Evolutionary conservation across 2,113 vertebrate species (phyloP).

Genomic region (Saimiri boliviensis): DNA sequence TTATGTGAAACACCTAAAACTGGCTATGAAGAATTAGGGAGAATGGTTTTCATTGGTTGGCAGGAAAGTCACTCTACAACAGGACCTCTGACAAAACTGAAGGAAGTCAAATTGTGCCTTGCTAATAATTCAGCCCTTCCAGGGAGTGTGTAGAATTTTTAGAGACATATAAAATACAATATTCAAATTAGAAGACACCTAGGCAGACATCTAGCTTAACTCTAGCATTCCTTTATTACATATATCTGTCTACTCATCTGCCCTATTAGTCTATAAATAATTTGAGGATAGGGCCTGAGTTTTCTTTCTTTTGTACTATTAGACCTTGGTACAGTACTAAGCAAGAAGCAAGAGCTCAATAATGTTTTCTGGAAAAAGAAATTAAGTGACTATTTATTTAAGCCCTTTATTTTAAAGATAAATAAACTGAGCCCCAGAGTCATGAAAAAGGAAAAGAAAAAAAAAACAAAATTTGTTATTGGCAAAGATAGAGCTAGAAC

Average conservation of each 20-base stretch:
- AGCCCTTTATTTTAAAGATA: not conserved
- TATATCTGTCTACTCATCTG: not conserved
- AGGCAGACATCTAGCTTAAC: not conserved
- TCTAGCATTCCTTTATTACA: not conserved
- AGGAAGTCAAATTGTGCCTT: not conserved
- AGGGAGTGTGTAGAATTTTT: not conserved
- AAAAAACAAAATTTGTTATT: not conserved
- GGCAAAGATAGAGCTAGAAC: not conserved
- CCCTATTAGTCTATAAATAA: not conserved
- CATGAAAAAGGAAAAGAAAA: not conserved
- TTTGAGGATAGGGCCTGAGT: not conserved
- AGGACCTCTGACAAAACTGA: slow-evolving; percentile 1
- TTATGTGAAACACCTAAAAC: not conserved
- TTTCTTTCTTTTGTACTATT: not conserved
- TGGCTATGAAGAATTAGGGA: not conserved
- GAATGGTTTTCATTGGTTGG: not conserved
- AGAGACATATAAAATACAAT: not conserved
- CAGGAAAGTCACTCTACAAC: not conserved
- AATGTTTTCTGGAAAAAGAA: slow-evolving; percentile 10
- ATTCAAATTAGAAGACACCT: not conserved
- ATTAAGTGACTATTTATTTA: not conserved
- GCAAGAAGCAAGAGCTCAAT: not conserved
- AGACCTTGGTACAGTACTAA: not conserved
- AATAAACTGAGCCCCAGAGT: not conserved
- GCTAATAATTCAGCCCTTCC: not conserved